Evolutionary conservation across 2,888 invertebrate genomes (phyloP).

Genomic region (Thymelicus sylvestris): DNA sequence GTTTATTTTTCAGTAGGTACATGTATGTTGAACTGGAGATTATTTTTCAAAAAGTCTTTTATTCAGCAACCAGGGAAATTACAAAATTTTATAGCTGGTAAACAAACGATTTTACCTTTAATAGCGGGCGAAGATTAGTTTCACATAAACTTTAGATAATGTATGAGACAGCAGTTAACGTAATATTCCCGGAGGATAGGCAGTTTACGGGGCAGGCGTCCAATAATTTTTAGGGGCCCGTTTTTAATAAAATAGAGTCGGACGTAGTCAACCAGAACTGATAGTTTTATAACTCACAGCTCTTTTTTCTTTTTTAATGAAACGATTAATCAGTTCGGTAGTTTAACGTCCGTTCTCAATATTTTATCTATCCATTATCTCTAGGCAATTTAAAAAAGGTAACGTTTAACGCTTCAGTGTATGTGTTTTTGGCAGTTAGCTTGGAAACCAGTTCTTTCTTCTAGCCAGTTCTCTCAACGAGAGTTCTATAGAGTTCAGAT

Average conservation of each 20-base stretch:
- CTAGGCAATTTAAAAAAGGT: too few relatives aligned
- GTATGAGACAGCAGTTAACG: conserved; percentile 38
- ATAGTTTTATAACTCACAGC: background rate
- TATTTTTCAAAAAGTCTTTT: background rate
- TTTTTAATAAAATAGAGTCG: background rate
- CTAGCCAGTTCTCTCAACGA: too few relatives aligned
- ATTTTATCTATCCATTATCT: too few relatives aligned
- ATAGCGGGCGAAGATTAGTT: conserved; percentile 30
- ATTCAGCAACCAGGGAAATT: background rate
- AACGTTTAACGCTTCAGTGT: too few relatives aligned
- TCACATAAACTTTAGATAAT: conserved; percentile 33
- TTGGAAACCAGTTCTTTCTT: too few relatives aligned
- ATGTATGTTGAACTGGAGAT: too few relatives aligned
- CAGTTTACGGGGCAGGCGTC: conserved; percentile 40
- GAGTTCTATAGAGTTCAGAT: too few relatives aligned
- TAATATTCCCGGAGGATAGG: conserved; percentile 43
- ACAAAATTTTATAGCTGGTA: conserved; percentile 5
- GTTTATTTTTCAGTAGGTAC: too few relatives aligned
- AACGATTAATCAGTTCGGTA: background rate
- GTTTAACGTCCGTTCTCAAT: background rate
- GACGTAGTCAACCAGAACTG: background rate
- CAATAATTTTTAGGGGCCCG: conserved; percentile 38
- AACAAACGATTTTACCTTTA: conserved; percentile 9
- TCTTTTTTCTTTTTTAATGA: background rate
- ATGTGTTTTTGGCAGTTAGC: too few relatives aligned